phyloP scores from a whole-genome alignment of 2,797 vertebrate genomes.

The Fistularia tabacaria region DNA sequence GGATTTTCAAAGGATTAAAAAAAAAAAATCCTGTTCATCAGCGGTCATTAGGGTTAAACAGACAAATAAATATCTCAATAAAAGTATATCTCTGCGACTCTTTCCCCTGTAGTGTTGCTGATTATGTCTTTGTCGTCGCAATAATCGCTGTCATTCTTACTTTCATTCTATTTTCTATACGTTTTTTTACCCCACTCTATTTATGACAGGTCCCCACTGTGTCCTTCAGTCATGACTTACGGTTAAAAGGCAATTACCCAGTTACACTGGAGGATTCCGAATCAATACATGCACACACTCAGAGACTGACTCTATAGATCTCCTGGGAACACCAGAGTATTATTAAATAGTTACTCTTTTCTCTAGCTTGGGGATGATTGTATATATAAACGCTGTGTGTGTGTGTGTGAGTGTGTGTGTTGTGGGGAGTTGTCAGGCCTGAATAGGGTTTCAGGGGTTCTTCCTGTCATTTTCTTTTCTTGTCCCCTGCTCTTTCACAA shows the following conservation, averaged over 20 bases:
- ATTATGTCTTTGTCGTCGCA: neutral
- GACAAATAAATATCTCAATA: no score
- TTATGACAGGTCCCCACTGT: constrained; percentile 50
- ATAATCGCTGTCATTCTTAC: constrained; percentile 12
- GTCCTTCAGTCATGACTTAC: constrained; percentile 62
- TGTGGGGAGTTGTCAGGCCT: constrained; percentile 22
- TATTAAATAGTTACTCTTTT: constrained; percentile 46
- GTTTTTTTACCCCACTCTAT: constrained; percentile 25
- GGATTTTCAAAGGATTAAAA: no score
- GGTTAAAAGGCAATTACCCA: constrained; percentile 65
- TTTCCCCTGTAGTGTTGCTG: no score
- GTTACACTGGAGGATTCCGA: constrained; percentile 42
- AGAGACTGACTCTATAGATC: constrained; percentile 25
- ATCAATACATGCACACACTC: constrained; percentile 35
- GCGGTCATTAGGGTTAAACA: no score
- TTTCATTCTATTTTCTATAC: constrained; percentile 11
- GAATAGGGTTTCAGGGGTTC: constrained; percentile 6
- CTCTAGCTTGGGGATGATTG: constrained; percentile 13
- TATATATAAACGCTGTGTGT: neutral
- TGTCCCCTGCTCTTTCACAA: neutral
- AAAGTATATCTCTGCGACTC: no score
- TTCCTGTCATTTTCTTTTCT: constrained; percentile 1
- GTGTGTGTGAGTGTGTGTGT: constrained; percentile 8
- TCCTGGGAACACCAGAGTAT: constrained; percentile 29
- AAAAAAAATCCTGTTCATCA: no score